phyloP scores from a whole-genome alignment of 1,140 invertebrate genomes.

The Atta colombica region DNA sequence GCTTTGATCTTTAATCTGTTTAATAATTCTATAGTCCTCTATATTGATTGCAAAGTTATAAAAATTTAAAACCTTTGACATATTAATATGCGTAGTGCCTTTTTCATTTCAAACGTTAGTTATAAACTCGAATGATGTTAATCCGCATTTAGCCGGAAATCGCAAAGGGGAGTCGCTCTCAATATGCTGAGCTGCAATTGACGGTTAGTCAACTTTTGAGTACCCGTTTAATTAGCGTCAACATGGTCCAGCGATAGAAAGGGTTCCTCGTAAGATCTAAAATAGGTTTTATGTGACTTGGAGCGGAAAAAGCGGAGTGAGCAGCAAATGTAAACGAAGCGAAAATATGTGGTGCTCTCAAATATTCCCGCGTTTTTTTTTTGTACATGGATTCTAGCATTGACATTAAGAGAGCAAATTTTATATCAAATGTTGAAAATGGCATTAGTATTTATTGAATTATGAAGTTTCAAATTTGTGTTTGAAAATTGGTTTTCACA shows the following conservation, averaged over 20 bases:
- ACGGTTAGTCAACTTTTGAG: constrained; percentile 51
- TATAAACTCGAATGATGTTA: constrained; percentile 32
- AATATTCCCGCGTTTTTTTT: neutral
- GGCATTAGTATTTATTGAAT: neutral
- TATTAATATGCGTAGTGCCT: constrained; percentile 7
- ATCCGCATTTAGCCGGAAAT: constrained; percentile 35
- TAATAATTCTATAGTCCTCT: neutral
- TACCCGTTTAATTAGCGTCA: constrained; percentile 53
- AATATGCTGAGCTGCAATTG: constrained; percentile 34
- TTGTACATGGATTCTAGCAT: constrained; percentile 3
- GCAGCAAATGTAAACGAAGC: constrained; percentile 6
- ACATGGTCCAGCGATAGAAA: constrained; percentile 26
- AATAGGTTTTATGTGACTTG: constrained; percentile 68
- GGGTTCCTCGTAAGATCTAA: constrained; percentile 41
- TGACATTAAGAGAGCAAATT: neutral
- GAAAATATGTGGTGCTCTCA: neutral
- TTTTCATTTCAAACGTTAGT: constrained; percentile 42
- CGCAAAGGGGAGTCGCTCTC: constrained; percentile 21
- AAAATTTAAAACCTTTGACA: constrained; percentile 5
- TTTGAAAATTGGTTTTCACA: neutral
- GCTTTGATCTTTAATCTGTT: neutral
- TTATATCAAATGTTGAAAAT: neutral
- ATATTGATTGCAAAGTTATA: neutral
- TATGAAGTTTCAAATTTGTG: neutral
- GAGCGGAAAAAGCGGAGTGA: constrained; percentile 53